Conservation (phyloP, 1,140 invertebrate species). For the Halictus rubicundus region DNA sequence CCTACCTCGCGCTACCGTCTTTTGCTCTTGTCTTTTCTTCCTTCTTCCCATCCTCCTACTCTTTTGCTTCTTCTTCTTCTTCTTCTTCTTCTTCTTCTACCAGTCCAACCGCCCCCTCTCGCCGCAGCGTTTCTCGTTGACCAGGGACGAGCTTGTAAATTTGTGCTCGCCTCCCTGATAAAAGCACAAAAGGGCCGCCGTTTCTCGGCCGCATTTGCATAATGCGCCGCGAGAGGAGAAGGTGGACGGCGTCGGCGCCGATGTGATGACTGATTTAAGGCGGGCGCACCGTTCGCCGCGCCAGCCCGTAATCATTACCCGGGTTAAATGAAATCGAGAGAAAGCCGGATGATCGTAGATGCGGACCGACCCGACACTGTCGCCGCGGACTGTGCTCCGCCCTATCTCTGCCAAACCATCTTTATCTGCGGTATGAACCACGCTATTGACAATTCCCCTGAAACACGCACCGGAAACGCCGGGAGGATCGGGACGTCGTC, state of each 20-base stretch:
- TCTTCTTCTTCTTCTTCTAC: background rate
- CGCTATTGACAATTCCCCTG: too few species aligned
- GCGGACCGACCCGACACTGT: too few species aligned
- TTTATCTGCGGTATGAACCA: too few species aligned
- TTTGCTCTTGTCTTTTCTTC: slow-evolving; percentile 21
- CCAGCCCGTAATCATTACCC: slow-evolving; percentile 9
- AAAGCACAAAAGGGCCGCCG: slow-evolving; percentile 69
- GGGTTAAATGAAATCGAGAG: slow-evolving; percentile 33
- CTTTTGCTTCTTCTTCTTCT: background rate
- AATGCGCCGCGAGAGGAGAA: slow-evolving; percentile 46
- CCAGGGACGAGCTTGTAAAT: slow-evolving; percentile 71
- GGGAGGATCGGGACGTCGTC: too few species aligned
- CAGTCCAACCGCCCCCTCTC: background rate
- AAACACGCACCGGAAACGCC: too few species aligned
- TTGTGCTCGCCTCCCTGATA: slow-evolving; percentile 72
- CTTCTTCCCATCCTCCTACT: background rate
- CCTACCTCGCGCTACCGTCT: slow-evolving; percentile 50
- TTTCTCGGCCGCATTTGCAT: slow-evolving; percentile 59
- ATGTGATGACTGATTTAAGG: slow-evolving; percentile 64
- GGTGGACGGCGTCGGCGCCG: slow-evolving; percentile 30
- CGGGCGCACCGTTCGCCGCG: background rate
- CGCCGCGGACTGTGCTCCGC: too few species aligned
- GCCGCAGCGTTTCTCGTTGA: slow-evolving; percentile 46
- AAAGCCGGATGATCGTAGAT: slow-evolving; percentile 8
- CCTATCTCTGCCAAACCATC: too few species aligned